Evolutionary conservation across 2,113 vertebrate species (phyloP).

Genomic region (Gymnogyps californianus): DNA sequence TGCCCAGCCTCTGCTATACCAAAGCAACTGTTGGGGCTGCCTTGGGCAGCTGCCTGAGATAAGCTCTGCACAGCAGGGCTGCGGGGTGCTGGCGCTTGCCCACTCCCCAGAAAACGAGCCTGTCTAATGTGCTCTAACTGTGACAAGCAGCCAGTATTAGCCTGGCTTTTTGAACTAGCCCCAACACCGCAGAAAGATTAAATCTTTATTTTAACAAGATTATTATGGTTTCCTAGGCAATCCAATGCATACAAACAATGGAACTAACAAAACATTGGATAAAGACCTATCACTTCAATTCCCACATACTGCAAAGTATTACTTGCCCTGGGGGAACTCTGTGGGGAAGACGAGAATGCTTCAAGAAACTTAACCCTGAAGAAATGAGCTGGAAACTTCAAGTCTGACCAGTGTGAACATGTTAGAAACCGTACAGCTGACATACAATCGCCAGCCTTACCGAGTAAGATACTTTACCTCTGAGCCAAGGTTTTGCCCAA

Average conservation of each 20-base stretch:
- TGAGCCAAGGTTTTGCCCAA: neutral
- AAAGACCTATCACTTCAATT: slow-evolving; percentile 4
- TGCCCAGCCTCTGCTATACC: neutral
- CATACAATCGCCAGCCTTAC: neutral
- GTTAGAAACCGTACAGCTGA: neutral
- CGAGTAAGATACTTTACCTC: neutral
- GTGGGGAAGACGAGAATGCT: neutral
- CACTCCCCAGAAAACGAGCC: neutral
- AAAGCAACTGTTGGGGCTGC: neutral
- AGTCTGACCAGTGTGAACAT: neutral
- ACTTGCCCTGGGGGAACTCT: neutral
- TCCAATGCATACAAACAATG: slow-evolving; percentile 49
- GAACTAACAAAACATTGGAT: slow-evolving; percentile 3
- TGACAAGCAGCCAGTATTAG: neutral
- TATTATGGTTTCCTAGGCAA: slow-evolving; percentile 53
- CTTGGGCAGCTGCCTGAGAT: neutral
- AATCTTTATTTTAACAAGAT: slow-evolving; percentile 53
- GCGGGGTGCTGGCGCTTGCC: neutral
- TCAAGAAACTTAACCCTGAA: slow-evolving; percentile 27
- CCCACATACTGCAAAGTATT: slow-evolving; percentile 4
- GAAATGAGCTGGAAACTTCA: slow-evolving; percentile 6
- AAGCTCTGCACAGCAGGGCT: neutral
- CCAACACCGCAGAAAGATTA: neutral
- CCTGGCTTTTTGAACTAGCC: slow-evolving; percentile 14
- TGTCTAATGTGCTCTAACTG: neutral